These are phyloP conservation scores for Lamellibrachia luymesi DNA, from an alignment of 1,140 invertebrate genomes.

Conservation along the genomic window DNA sequence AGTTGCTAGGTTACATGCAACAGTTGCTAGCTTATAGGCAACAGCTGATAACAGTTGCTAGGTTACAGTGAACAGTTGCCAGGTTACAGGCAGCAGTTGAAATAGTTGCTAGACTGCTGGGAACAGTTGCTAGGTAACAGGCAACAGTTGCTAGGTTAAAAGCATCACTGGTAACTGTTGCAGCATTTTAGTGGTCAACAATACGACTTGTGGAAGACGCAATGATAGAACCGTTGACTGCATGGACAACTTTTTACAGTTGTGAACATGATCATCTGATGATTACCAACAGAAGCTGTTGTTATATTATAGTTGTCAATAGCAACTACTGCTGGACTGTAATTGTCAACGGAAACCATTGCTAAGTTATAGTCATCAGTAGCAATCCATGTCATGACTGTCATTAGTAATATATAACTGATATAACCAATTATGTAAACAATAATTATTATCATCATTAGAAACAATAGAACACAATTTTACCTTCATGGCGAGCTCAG, in stretches of 20 bases:
- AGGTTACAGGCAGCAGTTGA: too few relatives aligned
- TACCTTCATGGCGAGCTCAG: constrained; percentile 21
- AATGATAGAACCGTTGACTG: too few relatives aligned
- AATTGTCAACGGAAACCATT: not conserved
- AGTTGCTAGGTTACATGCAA: not conserved
- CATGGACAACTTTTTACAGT: not conserved
- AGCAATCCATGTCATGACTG: too few relatives aligned
- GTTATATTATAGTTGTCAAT: not conserved
- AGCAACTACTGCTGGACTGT: not conserved
- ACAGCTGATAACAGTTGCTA: too few relatives aligned
- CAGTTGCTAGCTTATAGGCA: not conserved
- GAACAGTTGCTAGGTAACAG: too few relatives aligned
- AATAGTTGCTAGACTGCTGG: too few relatives aligned
- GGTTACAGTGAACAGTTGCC: not conserved
- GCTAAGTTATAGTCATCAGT: not conserved
- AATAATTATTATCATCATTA: not conserved
- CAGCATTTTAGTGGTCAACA: too few relatives aligned
- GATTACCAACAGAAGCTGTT: not conserved
- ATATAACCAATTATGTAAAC: not conserved
- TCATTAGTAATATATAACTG: not conserved
- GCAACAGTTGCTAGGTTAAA: too few relatives aligned
- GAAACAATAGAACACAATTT: not conserved
- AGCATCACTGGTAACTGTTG: too few relatives aligned
- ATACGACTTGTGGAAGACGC: too few relatives aligned
- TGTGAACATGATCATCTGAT: not conserved